Evolutionary conservation across 2,888 invertebrate species (phyloP), one percentile per base, ranked within the genome.

Genomic region (Abrostola tripartita): DNA sequence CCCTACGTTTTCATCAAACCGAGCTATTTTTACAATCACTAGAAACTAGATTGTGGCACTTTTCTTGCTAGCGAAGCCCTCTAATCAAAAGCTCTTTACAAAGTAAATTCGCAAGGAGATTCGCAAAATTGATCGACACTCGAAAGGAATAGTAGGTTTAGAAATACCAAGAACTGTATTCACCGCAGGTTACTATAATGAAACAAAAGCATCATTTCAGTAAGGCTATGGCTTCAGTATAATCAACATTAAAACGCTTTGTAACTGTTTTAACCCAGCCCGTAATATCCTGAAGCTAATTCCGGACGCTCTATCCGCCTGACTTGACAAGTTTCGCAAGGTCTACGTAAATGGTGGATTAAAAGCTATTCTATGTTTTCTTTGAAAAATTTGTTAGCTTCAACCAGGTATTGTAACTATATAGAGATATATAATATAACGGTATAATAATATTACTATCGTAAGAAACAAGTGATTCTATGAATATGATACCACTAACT

Each of bases 191-290:
- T 14, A 35, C 24, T 24, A 51, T 51, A 63, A 63, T 55, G 10
- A 12, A 10, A 57, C 57, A 71, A 60, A 58, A 38, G 14, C 11
- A 11, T 50, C 52, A 61, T 63, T 36, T 47, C 7, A 12, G 5
- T 40, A 6, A 61, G 57, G 37, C n/a, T 24, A 47, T 14, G 0
- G 24, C 44, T 9, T 47, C 35, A 49, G 35, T 51, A 47, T 36
- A 74, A 54, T 67, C 12, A 64, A 65, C 50, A 51, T 62, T 52
- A 42, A 63, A 72, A 24, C 49, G 54, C 10, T 61, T 52, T 61
- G 42, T 61, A 42, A 24, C 50, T 42, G 10, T 49, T 59, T 50
- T 66, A 65, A 53, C 5, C 24, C 24, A 7, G 9, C n/a, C 37
- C 40, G 35, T 63, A 58, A 41, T 53, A 73, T 58, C 44, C 38